Evolutionary conservation across 2,113 vertebrate genomes (phyloP), one percentile per base, ranked within the genome.

Genomic region (Zosterops hypoxanthus): DNA sequence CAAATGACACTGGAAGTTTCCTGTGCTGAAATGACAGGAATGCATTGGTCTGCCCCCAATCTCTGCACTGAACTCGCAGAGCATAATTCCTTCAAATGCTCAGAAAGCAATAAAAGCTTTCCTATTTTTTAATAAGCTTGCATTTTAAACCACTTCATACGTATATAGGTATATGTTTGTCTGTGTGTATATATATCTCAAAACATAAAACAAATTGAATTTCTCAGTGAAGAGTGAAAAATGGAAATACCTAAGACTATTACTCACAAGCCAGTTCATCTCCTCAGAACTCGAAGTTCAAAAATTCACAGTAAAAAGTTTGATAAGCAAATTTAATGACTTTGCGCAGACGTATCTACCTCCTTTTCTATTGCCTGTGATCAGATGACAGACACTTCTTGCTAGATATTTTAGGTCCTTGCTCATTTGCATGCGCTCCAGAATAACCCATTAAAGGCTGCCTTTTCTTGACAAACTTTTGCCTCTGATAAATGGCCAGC

Each of bases 341-440:
- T 92, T 66, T 47, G 53, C 9, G 12, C 28, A 90, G 64, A 92
- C 0, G 0, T 80, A 93, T 75, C 82, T 53, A 36, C 73, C 89
- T 88, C 65, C 52, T 87, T 97, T 96, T 95, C 89, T 83, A 94
- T 71, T 4, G 36, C 79, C 66, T 91, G 86, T 56, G 86, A 96
- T 95, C 70, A 77, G 59, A 69, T 60, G 55, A 86, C 82, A 95
- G 77, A 84, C 81, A 84, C 18, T 88, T 61, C 60, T 59, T 79
- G 78, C 77, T 64, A 94, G 36, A 95, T 86, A 75, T 93, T 95
- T 85, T 72, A 91, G 56, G 68, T 78, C 87, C 87, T 86, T 86
- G 77, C 82, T 96, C 92, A 96, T 97, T 97, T 96, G 96, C 91
- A 97, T 97, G 95, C 65, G 95, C 86, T 96, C 96, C 57, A 93